phyloP scores from a whole-genome alignment of 2,888 invertebrate genomes.

The Malthinus seriepunctatus region DNA sequence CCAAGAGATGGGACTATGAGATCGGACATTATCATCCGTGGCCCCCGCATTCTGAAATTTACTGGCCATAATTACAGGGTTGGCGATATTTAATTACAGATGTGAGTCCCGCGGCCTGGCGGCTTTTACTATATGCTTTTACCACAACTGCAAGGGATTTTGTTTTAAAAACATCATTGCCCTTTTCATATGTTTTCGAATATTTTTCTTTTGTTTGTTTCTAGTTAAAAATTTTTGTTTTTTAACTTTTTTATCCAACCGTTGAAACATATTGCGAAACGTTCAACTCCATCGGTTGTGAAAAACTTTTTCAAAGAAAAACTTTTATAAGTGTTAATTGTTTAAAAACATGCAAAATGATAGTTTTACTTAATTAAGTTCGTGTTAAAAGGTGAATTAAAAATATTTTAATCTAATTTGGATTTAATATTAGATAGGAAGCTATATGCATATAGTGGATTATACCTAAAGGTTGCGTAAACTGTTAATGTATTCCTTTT shows the following conservation, averaged over 20 bases:
- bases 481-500: too few species aligned
- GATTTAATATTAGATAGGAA: too few species aligned
- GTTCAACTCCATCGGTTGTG: too few species aligned
- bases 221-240: constrained; percentile 1
- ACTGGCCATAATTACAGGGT: constrained; percentile 86
- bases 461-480: too few species aligned
- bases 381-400: too few species aligned
- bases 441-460: too few species aligned
- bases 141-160: constrained; percentile 23
- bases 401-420: too few species aligned
- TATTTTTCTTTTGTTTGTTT: constrained; percentile 4
- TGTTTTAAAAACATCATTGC: constrained; percentile 14
- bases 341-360: too few species aligned
- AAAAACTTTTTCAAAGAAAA: too few species aligned
- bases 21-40: constrained; percentile 55
- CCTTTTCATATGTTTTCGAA: constrained; percentile 4
- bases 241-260: neutral
- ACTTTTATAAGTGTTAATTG: too few species aligned
- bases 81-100: constrained; percentile 80
- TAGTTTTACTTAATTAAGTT: too few species aligned
- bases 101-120: constrained; percentile 54
- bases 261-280: too few species aligned
- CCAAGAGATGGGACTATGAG: constrained; percentile 53
- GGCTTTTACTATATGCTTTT: constrained; percentile 28
- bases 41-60: constrained; percentile 75